Conservation (phyloP, 2,888 invertebrate genomes). For the Taenaris catops region DNA sequence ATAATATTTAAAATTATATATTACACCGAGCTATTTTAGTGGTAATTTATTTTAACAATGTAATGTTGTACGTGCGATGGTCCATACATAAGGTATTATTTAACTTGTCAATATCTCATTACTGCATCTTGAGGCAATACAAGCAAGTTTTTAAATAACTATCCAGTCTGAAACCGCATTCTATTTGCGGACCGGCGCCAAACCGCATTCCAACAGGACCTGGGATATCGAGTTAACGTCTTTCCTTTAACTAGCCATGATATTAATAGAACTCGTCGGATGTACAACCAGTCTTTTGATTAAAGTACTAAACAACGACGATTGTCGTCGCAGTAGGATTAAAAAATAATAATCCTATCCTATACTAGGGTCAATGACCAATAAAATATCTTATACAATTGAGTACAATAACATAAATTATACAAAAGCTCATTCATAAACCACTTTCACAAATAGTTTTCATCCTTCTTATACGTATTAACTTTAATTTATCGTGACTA, state of each 20-base stretch:
- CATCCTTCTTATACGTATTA: constrained; percentile 60
- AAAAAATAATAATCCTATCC: too few relatives aligned
- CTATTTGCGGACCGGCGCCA: constrained; percentile 67
- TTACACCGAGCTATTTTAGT: too few relatives aligned
- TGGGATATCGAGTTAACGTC: constrained; percentile 62
- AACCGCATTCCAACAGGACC: constrained; percentile 68
- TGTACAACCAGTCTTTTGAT: constrained; percentile 34
- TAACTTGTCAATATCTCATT: constrained; percentile 15
- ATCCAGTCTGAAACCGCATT: constrained; percentile 42
- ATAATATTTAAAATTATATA: too few relatives aligned
- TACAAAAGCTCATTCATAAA: constrained; percentile 34
- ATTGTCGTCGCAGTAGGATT: too few relatives aligned
- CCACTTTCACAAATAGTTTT: constrained; percentile 60
- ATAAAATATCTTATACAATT: too few relatives aligned
- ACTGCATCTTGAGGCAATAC: constrained; percentile 15
- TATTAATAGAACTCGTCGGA: constrained; percentile 57
- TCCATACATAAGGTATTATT: constrained; percentile 16
- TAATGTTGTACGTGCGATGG: constrained; percentile 1
- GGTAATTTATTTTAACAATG: too few relatives aligned
- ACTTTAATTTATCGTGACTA: constrained; percentile 51
- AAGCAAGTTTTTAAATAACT: constrained; percentile 42
- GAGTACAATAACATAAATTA: neutral
- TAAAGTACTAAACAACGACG: constrained; percentile 15
- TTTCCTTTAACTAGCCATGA: constrained; percentile 43
- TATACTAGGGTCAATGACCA: too few relatives aligned